These are phyloP conservation scores for Lacanobia wlatinum DNA, from an alignment of 2,888 invertebrate species.

Conservation along the genomic window DNA sequence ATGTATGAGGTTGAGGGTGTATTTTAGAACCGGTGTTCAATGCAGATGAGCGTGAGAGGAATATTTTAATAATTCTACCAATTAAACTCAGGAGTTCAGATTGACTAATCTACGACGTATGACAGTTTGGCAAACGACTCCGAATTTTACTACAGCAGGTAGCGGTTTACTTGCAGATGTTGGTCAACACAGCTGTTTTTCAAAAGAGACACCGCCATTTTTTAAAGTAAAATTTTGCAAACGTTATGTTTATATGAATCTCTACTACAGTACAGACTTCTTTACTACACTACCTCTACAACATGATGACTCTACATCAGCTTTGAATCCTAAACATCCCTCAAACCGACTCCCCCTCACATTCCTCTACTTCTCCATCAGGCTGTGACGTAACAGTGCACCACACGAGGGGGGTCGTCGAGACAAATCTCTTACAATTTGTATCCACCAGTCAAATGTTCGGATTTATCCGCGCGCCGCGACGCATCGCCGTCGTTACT, in stretches of 20 bases:
- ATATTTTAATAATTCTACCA: too few species aligned
- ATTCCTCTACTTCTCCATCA: conserved; percentile 6
- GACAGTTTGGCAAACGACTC: too few species aligned
- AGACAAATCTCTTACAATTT: conserved; percentile 59
- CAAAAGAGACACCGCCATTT: too few species aligned
- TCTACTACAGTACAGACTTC: background rate
- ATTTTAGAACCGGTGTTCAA: background rate
- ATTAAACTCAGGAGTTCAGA: too few species aligned
- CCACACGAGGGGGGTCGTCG: conserved; percentile 34
- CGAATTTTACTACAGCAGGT: too few species aligned
- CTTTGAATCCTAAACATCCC: conserved; percentile 4
- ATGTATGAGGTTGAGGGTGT: background rate
- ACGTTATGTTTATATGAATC: background rate
- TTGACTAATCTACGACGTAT: too few species aligned
- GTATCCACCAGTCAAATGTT: conserved; percentile 61
- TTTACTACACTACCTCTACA: background rate
- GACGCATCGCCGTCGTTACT: conserved; percentile 48
- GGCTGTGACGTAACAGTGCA: conserved; percentile 46
- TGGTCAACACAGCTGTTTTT: too few species aligned
- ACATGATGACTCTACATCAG: background rate
- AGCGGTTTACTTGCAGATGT: too few species aligned
- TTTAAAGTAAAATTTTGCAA: too few species aligned
- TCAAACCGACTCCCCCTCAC: conserved; percentile 8
- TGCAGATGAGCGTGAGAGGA: background rate
- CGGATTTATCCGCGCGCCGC: conserved; percentile 47